Conservation (phyloP, 2,797 vertebrate genomes). For the Muscicapa striata region DNA sequence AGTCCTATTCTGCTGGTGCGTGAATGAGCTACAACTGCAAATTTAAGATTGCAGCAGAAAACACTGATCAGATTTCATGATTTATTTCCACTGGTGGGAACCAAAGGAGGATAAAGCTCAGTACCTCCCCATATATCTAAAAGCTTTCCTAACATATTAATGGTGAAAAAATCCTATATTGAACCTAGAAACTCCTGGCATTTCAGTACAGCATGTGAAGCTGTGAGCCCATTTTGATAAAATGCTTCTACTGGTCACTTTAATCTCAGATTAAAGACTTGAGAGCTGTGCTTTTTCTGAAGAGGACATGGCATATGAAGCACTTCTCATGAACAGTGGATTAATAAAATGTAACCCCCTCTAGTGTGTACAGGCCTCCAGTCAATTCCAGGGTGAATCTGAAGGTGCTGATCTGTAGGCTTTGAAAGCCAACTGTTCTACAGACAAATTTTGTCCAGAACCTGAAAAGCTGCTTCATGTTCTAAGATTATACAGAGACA, state of each 20-base stretch:
- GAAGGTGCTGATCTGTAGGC: neutral
- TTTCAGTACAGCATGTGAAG: neutral
- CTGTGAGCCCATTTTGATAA: neutral
- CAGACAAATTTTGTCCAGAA: neutral
- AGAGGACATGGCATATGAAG: neutral
- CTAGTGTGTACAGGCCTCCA: neutral
- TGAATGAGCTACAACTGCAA: neutral
- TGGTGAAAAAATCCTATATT: neutral
- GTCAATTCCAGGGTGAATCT: neutral
- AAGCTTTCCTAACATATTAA: neutral
- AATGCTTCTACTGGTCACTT: neutral
- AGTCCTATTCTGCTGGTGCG: neutral
- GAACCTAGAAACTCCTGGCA: neutral
- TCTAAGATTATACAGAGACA: neutral
- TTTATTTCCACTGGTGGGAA: neutral
- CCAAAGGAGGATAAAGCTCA: neutral
- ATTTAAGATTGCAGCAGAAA: slow-evolving; percentile 17
- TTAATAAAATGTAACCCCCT: neutral
- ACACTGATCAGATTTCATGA: neutral
- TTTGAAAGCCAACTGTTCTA: neutral
- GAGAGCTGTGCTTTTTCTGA: neutral
- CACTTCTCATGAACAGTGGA: neutral
- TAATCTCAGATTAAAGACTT: neutral
- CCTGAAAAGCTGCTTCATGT: neutral
- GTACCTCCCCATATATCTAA: neutral